Evolutionary conservation across 2,888 invertebrate species (phyloP).

Genomic region (Aporophyla nigra): DNA sequence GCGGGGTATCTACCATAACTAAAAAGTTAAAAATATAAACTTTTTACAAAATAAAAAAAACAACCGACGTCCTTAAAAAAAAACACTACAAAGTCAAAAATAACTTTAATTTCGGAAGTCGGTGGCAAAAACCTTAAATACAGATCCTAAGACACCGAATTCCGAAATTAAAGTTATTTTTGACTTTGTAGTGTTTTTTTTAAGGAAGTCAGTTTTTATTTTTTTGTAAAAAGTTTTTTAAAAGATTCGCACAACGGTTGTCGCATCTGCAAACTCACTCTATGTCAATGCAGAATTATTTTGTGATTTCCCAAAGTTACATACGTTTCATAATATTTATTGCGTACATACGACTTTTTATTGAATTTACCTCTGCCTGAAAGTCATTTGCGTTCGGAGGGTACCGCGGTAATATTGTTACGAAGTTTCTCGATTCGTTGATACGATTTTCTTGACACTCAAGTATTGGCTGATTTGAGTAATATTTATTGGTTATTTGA

Average conservation of each 20-base stretch:
- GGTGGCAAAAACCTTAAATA: no score
- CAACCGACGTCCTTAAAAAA: no score
- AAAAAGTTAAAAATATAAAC: no score
- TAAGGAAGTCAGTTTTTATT: no score
- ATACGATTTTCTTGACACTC: conserved; percentile 28
- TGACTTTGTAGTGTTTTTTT: no score
- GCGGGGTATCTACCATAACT: no score
- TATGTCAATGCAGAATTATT: conserved; percentile 41
- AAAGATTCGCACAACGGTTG: neutral
- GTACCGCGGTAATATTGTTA: conserved; percentile 27
- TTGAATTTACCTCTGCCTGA: conserved; percentile 51
- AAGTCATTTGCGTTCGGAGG: conserved; percentile 54
- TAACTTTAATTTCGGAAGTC: no score
- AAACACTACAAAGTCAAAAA: no score
- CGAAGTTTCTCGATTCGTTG: conserved; percentile 26
- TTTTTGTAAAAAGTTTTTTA: no score
- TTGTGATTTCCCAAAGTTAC: conserved; percentile 57
- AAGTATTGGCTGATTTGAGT: conserved; percentile 17
- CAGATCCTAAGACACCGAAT: no score
- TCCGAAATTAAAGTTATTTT: no score
- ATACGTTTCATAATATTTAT: conserved; percentile 60
- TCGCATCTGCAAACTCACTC: conserved; percentile 24
- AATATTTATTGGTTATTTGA: conserved; percentile 8
- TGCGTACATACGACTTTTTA: conserved; percentile 47
- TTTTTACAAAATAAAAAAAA: no score